Evolutionary conservation across 1,140 invertebrate species (phyloP).

Genomic region (Prorops nasuta): DNA sequence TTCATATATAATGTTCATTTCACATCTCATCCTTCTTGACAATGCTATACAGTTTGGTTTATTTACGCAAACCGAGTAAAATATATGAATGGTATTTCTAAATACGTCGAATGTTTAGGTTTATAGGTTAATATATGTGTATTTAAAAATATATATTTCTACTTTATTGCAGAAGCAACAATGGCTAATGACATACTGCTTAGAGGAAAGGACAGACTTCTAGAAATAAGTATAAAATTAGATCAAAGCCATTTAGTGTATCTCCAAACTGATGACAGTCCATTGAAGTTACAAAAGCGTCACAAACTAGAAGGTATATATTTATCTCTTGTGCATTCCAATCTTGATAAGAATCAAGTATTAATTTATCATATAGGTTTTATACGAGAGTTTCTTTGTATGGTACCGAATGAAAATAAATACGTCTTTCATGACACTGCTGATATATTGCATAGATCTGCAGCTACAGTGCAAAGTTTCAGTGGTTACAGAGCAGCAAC

Average conservation of each 20-base stretch:
- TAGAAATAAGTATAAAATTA: slow-evolving; percentile 67
- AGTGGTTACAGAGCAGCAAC: slow-evolving; percentile 76
- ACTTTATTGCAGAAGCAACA: slow-evolving; percentile 22
- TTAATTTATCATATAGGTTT: slow-evolving; percentile 57
- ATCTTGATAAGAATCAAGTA: background rate
- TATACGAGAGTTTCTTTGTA: slow-evolving; percentile 73
- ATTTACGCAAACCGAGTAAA: too few species aligned
- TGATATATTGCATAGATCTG: slow-evolving; percentile 71
- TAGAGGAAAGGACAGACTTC: slow-evolving; percentile 55
- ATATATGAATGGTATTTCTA: too few species aligned
- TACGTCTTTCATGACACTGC: slow-evolving; percentile 73
- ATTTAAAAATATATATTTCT: background rate
- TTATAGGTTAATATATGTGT: background rate
- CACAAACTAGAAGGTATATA: slow-evolving; percentile 71
- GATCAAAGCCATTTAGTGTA: slow-evolving; percentile 71
- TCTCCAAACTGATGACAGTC: slow-evolving; percentile 74
- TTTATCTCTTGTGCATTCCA: too few species aligned
- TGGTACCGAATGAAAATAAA: slow-evolving; percentile 77
- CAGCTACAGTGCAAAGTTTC: slow-evolving; percentile 68
- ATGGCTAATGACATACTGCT: slow-evolving; percentile 56
- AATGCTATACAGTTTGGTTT: too few species aligned
- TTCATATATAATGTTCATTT: background rate
- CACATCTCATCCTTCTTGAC: too few species aligned
- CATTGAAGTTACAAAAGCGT: slow-evolving; percentile 69
- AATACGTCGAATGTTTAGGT: too few species aligned